Conservation (phyloP, 2,888 invertebrate genomes). For the Tenthredo livida region DNA sequence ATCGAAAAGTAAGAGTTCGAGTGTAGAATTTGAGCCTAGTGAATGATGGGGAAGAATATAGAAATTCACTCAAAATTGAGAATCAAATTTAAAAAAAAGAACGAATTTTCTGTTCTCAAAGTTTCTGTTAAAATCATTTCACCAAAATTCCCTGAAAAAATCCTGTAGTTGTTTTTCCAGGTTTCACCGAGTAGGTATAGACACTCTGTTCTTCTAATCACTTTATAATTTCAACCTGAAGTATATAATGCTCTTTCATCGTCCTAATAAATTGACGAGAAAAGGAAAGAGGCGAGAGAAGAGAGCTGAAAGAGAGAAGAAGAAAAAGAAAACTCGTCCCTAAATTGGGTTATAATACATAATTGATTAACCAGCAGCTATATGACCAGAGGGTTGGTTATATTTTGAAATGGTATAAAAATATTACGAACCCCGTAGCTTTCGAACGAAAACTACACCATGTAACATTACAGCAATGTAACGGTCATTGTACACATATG, state of each 20-base stretch:
- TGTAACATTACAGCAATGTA: not conserved
- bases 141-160: no score
- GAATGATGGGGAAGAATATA: not conserved
- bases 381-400: not conserved
- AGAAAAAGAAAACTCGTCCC: not conserved
- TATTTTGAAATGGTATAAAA: not conserved
- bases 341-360: not conserved
- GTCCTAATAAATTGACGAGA: not conserved
- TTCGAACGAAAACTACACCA: not conserved
- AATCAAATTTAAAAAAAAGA: not conserved
- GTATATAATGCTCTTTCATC: not conserved
- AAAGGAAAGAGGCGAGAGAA: not conserved
- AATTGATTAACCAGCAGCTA: not conserved
- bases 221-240: not conserved
- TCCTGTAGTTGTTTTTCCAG: no score
- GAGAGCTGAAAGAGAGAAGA: not conserved
- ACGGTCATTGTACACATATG: not conserved
- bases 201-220: not conserved
- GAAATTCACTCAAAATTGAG: not conserved
- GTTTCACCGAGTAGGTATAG: no score
- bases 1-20: constrained; percentile 62
- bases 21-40: not conserved
- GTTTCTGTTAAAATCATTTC: no score
- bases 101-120: not conserved
- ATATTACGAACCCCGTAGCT: not conserved